These are phyloP conservation scores for Tiaroga cobitis DNA, from an alignment of 2,797 vertebrate species.

Conservation along the genomic window DNA sequence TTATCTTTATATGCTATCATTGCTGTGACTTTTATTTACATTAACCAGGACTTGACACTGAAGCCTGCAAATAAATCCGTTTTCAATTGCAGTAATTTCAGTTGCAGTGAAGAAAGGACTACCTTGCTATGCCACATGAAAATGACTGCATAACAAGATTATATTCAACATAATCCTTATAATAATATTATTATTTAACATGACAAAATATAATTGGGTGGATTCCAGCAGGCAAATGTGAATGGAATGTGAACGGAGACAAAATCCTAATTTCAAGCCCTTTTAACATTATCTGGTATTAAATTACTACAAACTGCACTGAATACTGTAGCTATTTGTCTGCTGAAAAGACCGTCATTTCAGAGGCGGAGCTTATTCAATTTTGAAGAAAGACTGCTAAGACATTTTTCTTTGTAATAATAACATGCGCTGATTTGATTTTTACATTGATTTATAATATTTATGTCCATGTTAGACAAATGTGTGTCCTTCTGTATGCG, in stretches of 20 bases:
- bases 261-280: not conserved
- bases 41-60: not conserved
- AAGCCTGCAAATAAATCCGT: not conserved
- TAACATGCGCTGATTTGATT: not conserved
- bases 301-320: not conserved
- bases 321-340: not conserved
- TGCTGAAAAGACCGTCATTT: not conserved
- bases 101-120: not conserved
- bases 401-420: not conserved
- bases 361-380: not conserved
- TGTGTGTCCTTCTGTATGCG: not conserved
- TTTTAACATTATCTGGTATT: not conserved
- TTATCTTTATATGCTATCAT: not conserved
- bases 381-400: not conserved
- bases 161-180: constrained; percentile 2
- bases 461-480: not conserved
- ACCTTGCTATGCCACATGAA: not conserved
- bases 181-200: not conserved
- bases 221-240: not conserved
- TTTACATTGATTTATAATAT: not conserved
- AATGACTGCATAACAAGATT: not conserved
- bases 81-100: not conserved
- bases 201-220: not conserved
- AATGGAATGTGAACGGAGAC: not conserved
- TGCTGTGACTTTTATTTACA: constrained; percentile 12